Base-by-base conservation (phyloP, 2,113 vertebrate species). In the Osmerus eperlanus region DNA sequence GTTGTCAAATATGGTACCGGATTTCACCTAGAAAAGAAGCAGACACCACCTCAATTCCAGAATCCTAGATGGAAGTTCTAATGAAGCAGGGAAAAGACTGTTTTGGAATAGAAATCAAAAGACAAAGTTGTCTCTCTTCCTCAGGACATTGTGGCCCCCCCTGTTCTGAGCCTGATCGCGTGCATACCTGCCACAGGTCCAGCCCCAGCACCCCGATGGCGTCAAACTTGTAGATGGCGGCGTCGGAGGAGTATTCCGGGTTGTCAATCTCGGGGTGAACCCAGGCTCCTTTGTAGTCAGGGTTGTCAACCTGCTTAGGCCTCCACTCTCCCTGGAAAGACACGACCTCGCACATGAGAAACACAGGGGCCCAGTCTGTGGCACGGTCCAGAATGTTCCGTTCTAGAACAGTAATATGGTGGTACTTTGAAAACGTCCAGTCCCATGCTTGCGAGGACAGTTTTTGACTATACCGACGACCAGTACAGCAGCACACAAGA, bases 1-100 rank as follows among this genome's bases (percentile, higher is more conserved):
- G 60, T 93, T 95, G 64, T 94, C 91, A 19, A 94, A 93, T 70
- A 94, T 87, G 54, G 91, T 93, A 58, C 91, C 93, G 1, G 92
- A 90, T 84, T 92, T 89, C 71, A 93, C 91, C 92, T 93, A 25
- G 5, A 1, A 55, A 65, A 77, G 12, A 1, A 8, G n/a, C 28
- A 1, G n/a, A 52, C 51, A 55, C 41, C 41, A 47, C 41, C 41
- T 47, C 41, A 47, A 47, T 47, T 47, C 41, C 41, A 47, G 41
- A 2, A 47, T 47, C 41, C 41, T 11, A 47, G 41, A 47, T 12
- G 41, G 41, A 47, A 47, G 41, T 47, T 47, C 41, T 7, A 52
- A 52, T 65, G 13, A 70, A 41, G 8, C 19, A 18, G 16, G 55
- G n/a, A 68, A 19, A 19, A 3, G 13, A 41, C 32, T 36, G 29